Conservation (phyloP, 2,888 invertebrate species). For the Chrysotoxum bicinctum region DNA sequence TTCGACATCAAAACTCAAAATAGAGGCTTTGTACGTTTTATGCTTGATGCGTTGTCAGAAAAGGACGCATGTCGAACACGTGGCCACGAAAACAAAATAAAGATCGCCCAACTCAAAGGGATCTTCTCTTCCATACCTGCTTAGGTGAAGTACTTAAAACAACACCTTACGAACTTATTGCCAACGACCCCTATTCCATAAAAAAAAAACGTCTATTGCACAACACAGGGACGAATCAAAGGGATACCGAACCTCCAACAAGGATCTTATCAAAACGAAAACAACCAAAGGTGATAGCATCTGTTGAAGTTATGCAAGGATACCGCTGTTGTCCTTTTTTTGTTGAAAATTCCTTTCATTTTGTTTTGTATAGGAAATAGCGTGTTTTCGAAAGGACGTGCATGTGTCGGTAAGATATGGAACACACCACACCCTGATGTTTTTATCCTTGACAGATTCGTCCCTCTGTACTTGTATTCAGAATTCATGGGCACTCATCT, state of each 20-base stretch:
- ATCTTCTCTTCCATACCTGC: slow-evolving; percentile 27
- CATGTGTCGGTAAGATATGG: slow-evolving; percentile 32
- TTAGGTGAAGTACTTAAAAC: not conserved
- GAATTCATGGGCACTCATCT: not conserved
- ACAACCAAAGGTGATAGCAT: slow-evolving; percentile 52
- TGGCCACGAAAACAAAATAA: slow-evolving; percentile 15
- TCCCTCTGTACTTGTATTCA: not conserved
- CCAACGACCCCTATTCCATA: slow-evolving; percentile 19
- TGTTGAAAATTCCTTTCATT: not conserved
- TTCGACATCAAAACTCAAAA: slow-evolving; percentile 38
- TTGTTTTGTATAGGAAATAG: slow-evolving; percentile 32
- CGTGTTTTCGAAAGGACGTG: slow-evolving; percentile 28
- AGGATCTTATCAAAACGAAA: slow-evolving; percentile 22
- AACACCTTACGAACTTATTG: slow-evolving; percentile 9
- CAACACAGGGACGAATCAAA: slow-evolving; percentile 10
- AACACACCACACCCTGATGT: slow-evolving; percentile 37
- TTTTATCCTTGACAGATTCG: slow-evolving; percentile 21
- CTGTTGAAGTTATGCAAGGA: slow-evolving; percentile 51
- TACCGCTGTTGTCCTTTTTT: slow-evolving; percentile 31
- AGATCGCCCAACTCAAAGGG: slow-evolving; percentile 28
- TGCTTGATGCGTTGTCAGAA: slow-evolving; percentile 22
- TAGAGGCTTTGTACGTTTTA: slow-evolving; percentile 56
- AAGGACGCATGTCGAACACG: slow-evolving; percentile 46
- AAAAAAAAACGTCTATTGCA: slow-evolving; percentile 26
- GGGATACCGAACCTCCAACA: slow-evolving; percentile 16